Evolutionary conservation across 1,140 invertebrate genomes (phyloP).

Genomic region (Euglossa dilemma): DNA sequence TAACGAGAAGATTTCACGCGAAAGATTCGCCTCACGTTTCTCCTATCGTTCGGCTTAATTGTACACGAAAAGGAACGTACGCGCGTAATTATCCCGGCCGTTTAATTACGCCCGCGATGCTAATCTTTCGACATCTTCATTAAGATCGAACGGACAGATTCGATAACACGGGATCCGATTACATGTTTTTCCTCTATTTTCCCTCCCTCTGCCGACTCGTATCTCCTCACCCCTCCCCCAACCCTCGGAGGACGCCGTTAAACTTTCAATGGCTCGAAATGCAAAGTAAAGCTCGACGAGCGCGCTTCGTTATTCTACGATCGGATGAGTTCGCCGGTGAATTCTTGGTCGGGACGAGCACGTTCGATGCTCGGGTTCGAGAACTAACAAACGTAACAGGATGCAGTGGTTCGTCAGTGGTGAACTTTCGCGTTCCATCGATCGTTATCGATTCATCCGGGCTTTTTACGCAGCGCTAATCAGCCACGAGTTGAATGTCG

Average conservation of each 20-base stretch:
- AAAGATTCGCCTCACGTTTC: slow-evolving; percentile 34
- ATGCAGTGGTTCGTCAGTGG: slow-evolving; percentile 7
- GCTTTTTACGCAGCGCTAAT: slow-evolving; percentile 54
- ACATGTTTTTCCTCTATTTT: neutral
- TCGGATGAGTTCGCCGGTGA: neutral
- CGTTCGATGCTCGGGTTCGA: neutral
- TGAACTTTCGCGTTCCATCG: slow-evolving; percentile 49
- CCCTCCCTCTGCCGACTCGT: too few relatives aligned
- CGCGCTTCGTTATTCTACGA: neutral
- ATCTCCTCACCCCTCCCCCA: too few relatives aligned
- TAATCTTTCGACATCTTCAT: neutral
- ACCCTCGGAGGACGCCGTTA: too few relatives aligned
- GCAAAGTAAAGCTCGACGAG: neutral
- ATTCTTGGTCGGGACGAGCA: neutral
- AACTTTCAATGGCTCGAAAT: neutral
- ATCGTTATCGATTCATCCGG: slow-evolving; percentile 57
- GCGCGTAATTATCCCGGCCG: neutral
- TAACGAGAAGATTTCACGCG: neutral
- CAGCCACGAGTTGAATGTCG: slow-evolving; percentile 62
- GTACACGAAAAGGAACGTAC: neutral
- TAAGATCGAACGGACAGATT: neutral
- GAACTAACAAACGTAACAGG: slow-evolving; percentile 15
- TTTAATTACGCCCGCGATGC: neutral
- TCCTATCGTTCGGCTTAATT: slow-evolving; percentile 18
- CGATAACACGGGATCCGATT: neutral